phyloP scores from a whole-genome alignment of 2,888 invertebrate genomes.

The Tyria jacobaeae region DNA sequence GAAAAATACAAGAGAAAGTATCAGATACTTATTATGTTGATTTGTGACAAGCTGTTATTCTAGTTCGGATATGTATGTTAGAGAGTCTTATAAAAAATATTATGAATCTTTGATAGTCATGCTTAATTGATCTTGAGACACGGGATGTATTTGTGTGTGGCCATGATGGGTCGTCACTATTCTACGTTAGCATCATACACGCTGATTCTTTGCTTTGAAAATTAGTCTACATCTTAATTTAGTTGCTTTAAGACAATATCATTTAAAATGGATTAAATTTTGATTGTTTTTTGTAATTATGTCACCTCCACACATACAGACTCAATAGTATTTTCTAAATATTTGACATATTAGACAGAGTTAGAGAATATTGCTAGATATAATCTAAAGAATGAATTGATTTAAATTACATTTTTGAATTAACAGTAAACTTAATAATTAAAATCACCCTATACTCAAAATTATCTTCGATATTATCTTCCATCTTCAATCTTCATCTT shows the following conservation, averaged over 20 bases:
- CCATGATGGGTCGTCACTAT: neutral
- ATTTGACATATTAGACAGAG: too few species aligned
- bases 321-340: neutral
- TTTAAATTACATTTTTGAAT: neutral
- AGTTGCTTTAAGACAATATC: too few species aligned
- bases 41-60: constrained; percentile 50
- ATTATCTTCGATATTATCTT: neutral
- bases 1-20: constrained; percentile 53
- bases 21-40: constrained; percentile 49
- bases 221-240: too few species aligned
- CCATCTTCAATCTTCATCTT: neutral
- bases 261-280: too few species aligned
- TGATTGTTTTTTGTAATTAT: too few species aligned
- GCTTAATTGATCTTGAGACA: constrained; percentile 5
- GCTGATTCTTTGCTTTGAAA: too few species aligned
- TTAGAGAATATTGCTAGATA: too few species aligned
- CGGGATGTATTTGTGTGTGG: constrained; percentile 7
- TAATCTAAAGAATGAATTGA: too few species aligned
- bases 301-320: too few species aligned
- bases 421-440: neutral
- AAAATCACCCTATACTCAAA: neutral
- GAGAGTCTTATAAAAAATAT: constrained; percentile 38
- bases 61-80: constrained; percentile 41
- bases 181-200: neutral
- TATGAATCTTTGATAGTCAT: constrained; percentile 14